Conservation (phyloP, 1,140 invertebrate species). For the Lordiphosa clarofinis region DNA sequence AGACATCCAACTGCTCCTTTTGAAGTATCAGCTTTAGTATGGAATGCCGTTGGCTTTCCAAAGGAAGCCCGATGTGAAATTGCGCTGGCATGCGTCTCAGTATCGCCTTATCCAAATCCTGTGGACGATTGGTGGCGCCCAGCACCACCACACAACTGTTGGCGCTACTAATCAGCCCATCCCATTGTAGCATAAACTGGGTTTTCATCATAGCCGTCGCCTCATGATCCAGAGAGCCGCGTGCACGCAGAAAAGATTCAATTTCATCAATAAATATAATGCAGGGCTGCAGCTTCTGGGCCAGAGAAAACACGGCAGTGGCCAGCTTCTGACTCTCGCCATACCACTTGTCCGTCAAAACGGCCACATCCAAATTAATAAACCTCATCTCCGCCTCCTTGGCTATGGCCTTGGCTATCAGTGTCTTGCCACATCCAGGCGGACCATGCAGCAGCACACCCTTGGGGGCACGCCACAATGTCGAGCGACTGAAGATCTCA, state of each 20-base stretch:
- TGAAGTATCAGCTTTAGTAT: conserved; percentile 89
- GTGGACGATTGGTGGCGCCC: conserved; percentile 94
- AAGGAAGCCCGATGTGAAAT: conserved; percentile 93
- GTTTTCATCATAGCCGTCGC: conserved; percentile 99
- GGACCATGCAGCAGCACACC: conserved; percentile 92
- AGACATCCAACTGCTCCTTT: conserved; percentile 85
- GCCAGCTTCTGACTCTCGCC: conserved; percentile 98
- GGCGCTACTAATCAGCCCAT: conserved; percentile 90
- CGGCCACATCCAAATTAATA: conserved; percentile 95
- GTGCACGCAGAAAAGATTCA: conserved; percentile 94
- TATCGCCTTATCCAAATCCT: conserved; percentile 96
- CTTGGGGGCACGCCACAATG: conserved; percentile 95
- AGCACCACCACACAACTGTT: conserved; percentile 82
- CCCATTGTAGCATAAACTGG: conserved; percentile 93
- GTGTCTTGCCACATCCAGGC: conserved; percentile 97
- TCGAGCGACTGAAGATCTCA: conserved; percentile 90
- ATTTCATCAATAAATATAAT: conserved; percentile 99
- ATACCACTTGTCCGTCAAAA: conserved; percentile 98
- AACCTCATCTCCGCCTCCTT: conserved; percentile 95
- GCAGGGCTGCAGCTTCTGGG: conserved; percentile 94
- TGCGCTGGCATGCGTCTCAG: conserved; percentile 97
- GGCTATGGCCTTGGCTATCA: conserved; percentile 97
- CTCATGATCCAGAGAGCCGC: conserved; percentile 95
- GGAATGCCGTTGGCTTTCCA: conserved; percentile 85
- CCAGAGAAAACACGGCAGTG: conserved; percentile 95